Base-by-base conservation (phyloP, 2,113 vertebrate species). In the Chloroceryle aenea region DNA sequence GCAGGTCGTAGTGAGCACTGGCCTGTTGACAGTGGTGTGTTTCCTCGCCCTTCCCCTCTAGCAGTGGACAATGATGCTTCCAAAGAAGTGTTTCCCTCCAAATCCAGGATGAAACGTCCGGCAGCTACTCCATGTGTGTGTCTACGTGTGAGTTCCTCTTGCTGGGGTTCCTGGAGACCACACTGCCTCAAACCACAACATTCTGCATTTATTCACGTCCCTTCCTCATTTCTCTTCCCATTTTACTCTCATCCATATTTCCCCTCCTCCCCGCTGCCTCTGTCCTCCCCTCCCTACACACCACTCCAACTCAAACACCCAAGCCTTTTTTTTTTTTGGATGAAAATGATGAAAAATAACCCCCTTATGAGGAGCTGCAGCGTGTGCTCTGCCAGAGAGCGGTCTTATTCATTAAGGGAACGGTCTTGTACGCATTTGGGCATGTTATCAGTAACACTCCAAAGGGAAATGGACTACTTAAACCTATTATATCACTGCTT, bases 391-490 rank as follows among this genome's bases (percentile, higher is more conserved):
- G 87, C 76, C 83, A 62, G 89, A 95, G 87, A 95, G 66, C 6
- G 64, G 94, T 86, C 96, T 96, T 94, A 90, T 95, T 98, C 96
- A 97, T 97, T 97, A 97, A 96, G 77, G 89, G 97, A 98, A 97
- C 97, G 92, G 95, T 89, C 87, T 96, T 87, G 79, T 85, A 85
- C 79, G 92, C 96, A 97, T 97, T 97, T 96, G 92, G 64, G 47
- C 81, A 91, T 95, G 95, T 95, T 89, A 85, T 96, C 96, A 89
- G 86, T 64, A 95, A 96, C 95, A 90, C 95, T 96, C 97, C 93
- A 97, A 95, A 94, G 94, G 95, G 96, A 98, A 98, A 97, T 95
- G 92, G 94, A 91, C 93, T 98, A 96, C 97, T 97, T 97, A 97
- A 97, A 95, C 88, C 95, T 92, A 85, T 96, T 93, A 97, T 96